A percentile compares a stretch with the other conserved stretches of the same genome.
phyloP scores from a whole-genome alignment of 2,797 vertebrate genomes.

The Dicrostonyx torquatus region DNA sequence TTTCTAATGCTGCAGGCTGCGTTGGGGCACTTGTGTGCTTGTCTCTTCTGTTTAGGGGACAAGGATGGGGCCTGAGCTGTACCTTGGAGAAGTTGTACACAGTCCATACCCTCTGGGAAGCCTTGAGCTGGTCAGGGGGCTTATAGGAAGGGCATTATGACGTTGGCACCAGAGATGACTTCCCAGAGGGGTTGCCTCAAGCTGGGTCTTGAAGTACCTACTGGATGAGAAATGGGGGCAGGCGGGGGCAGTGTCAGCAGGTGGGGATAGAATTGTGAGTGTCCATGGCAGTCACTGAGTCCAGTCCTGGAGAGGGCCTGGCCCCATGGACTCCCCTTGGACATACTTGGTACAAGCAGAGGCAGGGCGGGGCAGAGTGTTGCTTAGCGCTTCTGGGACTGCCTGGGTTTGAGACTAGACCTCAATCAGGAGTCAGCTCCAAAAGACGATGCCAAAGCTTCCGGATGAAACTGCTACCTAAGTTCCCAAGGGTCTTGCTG shows the following conservation, averaged over 20 bases:
- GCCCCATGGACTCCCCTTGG: fast-evolving
- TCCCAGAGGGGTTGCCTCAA: not conserved
- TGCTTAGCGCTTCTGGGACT: not conserved
- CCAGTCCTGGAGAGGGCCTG: no score
- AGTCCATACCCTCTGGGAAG: not conserved
- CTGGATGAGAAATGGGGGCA: not conserved
- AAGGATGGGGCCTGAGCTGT: not conserved
- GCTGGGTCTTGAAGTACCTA: not conserved
- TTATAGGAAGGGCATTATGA: not conserved
- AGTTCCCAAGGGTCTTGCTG: not conserved
- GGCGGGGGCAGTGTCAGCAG: no score
- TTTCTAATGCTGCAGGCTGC: not conserved
- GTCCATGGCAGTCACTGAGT: fast-evolving
- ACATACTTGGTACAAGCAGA: not conserved
- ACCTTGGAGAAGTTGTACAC: not conserved
- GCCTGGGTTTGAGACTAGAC: not conserved
- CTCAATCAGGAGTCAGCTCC: not conserved
- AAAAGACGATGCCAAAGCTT: no score
- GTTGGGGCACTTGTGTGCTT: not conserved
- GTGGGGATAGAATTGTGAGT: not conserved
- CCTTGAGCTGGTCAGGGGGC: not conserved
- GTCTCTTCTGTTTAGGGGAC: no score
- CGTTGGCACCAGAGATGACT: not conserved
- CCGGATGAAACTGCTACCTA: fast-evolving
- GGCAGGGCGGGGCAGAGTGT: not conserved